Percentiles rank a stretch among this genome's conserved stretches.
Conservation (phyloP, 2,113 vertebrate species). For the Seriola aureovittata region DNA sequence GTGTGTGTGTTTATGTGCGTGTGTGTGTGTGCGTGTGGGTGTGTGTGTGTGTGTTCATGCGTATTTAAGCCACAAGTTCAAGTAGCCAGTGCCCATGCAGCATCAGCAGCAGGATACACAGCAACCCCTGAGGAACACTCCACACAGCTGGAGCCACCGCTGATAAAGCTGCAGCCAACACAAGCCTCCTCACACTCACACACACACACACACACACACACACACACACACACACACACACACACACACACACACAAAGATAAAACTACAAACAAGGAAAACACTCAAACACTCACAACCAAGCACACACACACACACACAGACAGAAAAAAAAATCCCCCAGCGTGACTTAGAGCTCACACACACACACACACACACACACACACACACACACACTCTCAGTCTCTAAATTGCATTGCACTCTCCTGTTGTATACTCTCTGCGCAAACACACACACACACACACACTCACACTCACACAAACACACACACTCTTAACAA, state of each 20-base stretch:
- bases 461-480: conserved; percentile 1
- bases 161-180: conserved; percentile 73
- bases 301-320: conserved; percentile 14
- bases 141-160: conserved; percentile 62
- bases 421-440: conserved; percentile 25
- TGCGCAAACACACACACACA: conserved; percentile 19
- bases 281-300: conserved; percentile 3
- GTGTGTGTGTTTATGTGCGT: neutral
- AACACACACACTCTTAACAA: conserved; percentile 62
- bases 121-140: conserved; percentile 61
- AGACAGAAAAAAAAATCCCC: conserved; percentile 12
- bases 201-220: conserved; percentile 19
- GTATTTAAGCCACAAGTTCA: conserved; percentile 46
- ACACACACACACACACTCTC: conserved; percentile 42
- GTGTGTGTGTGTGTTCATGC: conserved; percentile 31
- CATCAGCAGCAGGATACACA: conserved; percentile 43
- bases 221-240: conserved; percentile 16
- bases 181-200: conserved; percentile 39
- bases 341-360: conserved; percentile 33
- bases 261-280: conserved; percentile 26
- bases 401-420: conserved; percentile 41
- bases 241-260: conserved; percentile 35
- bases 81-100: conserved; percentile 25
- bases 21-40: neutral
- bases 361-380: conserved; percentile 40